A percentile compares a stretch with the other conserved stretches of the same genome.
phyloP scores from a whole-genome alignment of 2,797 vertebrate genomes.

The Sylvilagus floridanus region DNA sequence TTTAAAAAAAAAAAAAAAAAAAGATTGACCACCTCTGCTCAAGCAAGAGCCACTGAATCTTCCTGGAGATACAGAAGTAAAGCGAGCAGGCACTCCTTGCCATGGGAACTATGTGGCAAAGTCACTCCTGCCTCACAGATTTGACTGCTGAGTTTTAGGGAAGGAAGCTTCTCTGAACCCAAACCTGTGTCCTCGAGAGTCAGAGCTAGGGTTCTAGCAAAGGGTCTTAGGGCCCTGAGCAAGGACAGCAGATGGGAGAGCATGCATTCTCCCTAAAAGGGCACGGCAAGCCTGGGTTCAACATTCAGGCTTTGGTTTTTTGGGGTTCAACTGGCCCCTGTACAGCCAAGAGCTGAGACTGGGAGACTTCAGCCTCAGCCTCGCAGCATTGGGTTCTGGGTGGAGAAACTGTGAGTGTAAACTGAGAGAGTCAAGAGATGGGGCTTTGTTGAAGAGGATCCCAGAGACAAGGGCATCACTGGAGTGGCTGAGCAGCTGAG shows the following conservation, averaged over 20 bases:
- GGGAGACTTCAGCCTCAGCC: neutral
- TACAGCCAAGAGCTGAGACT: neutral
- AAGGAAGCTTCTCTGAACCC: neutral
- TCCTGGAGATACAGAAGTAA: neutral
- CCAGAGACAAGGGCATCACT: neutral
- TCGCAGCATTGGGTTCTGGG: neutral
- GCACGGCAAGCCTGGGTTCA: neutral
- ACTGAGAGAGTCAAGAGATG: neutral
- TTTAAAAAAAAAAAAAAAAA: too few species aligned
- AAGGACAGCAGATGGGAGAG: neutral
- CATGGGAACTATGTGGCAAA: neutral
- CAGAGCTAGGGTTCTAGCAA: neutral
- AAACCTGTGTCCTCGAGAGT: neutral
- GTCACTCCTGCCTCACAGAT: neutral
- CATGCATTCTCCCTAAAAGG: too few species aligned
- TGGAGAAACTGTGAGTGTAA: neutral
- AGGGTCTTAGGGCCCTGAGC: neutral
- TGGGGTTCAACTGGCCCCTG: neutral
- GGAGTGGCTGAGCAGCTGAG: neutral
- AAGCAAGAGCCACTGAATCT: neutral
- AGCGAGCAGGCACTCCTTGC: neutral
- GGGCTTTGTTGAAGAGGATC: neutral
- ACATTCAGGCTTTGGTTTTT: neutral
- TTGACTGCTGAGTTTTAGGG: neutral
- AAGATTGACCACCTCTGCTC: neutral